Evolutionary conservation across 2,888 invertebrate genomes (phyloP).

Genomic region (Erebia palarica): DNA sequence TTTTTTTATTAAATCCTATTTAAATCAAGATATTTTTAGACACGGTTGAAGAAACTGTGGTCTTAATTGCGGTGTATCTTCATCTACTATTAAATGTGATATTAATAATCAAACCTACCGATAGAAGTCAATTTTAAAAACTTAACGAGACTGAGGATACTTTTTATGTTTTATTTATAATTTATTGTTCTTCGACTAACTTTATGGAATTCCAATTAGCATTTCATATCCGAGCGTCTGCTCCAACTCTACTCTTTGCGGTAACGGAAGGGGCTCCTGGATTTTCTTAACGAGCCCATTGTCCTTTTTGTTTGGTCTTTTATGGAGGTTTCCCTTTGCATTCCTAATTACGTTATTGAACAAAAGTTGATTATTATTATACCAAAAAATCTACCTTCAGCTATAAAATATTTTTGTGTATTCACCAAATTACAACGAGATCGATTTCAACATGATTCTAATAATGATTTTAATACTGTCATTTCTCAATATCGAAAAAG

Average conservation of each 20-base stretch:
- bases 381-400: neutral
- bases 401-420: neutral
- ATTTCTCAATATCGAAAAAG: no score
- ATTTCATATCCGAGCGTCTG: slow-evolving; percentile 55
- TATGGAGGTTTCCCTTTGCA: slow-evolving; percentile 59
- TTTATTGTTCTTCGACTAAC: neutral
- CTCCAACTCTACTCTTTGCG: slow-evolving; percentile 46
- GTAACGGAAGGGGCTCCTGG: slow-evolving; percentile 57
- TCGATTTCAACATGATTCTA: neutral
- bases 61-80: no score
- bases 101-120: no score
- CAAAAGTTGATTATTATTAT: slow-evolving; percentile 55
- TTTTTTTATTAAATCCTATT: no score
- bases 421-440: neutral
- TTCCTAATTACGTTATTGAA: slow-evolving; percentile 66
- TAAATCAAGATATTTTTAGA: no score
- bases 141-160: no score
- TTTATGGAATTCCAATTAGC: slow-evolving; percentile 61
- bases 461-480: neutral
- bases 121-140: no score
- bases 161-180: no score
- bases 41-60: no score
- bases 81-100: no score
- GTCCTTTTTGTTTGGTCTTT: slow-evolving; percentile 71
- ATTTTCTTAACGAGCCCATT: slow-evolving; percentile 68